Evolutionary conservation across 2,797 vertebrate genomes (phyloP).

Genomic region (Manis javanica): DNA sequence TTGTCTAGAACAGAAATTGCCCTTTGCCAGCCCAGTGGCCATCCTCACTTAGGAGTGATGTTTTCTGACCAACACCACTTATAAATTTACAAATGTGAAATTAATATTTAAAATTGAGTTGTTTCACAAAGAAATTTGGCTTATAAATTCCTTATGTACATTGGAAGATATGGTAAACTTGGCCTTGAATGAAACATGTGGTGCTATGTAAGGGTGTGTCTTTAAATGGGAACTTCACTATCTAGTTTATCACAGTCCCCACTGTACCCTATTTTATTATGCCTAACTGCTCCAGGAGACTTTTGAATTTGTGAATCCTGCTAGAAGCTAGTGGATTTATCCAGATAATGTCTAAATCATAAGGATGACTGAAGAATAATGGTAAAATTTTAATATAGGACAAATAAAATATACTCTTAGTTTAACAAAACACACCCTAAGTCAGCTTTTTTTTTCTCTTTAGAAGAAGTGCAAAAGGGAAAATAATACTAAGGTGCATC

Average conservation of each 20-base stretch:
- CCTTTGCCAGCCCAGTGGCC: background rate
- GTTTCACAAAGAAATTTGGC: background rate
- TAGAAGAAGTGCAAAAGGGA: background rate
- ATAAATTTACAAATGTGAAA: background rate
- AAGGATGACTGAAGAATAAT: background rate
- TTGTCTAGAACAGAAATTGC: background rate
- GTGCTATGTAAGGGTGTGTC: accelerated
- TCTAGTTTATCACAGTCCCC: background rate
- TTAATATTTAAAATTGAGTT: background rate
- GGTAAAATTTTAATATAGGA: background rate
- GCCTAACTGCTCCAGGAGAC: background rate
- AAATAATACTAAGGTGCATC: background rate
- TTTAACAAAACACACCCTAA: background rate
- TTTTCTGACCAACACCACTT: background rate
- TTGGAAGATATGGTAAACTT: background rate
- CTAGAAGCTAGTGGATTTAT: background rate
- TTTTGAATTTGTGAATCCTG: background rate
- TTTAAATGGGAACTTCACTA: background rate
- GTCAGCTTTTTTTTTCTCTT: background rate
- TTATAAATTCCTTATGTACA: background rate
- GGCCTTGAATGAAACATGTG: background rate
- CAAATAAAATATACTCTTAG: background rate
- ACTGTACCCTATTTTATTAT: background rate
- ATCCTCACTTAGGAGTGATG: background rate
- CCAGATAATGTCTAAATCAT: background rate